Percentiles rank a stretch among this genome's conserved stretches.
These are phyloP conservation scores for Montipora foliosa DNA, from an alignment of 64 coral and sea anemone genomes.

Conservation along the genomic window DNA sequence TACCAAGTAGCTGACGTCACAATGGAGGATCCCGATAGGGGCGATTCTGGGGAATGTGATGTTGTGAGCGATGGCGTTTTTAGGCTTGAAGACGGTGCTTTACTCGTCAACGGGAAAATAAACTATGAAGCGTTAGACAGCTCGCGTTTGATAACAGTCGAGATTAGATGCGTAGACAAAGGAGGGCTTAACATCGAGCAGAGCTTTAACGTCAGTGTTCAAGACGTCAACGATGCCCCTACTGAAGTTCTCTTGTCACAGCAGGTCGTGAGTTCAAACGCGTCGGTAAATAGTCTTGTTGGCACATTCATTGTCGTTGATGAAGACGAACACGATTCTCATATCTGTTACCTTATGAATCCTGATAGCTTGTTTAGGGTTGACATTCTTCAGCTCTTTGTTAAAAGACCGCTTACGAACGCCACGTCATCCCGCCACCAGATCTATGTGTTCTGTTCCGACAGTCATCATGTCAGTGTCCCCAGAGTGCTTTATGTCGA, in stretches of 20 bases:
- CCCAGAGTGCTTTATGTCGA: slow-evolving; percentile 73
- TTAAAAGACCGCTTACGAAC: slow-evolving; percentile 62
- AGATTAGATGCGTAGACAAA: slow-evolving; percentile 67
- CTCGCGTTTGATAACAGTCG: slow-evolving; percentile 57
- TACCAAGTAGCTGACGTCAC: slow-evolving; percentile 64
- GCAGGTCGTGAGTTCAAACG: slow-evolving; percentile 65
- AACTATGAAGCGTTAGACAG: slow-evolving; percentile 71
- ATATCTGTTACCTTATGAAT: slow-evolving; percentile 65
- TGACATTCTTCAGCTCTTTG: slow-evolving; percentile 59
- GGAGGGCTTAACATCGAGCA: slow-evolving; percentile 54
- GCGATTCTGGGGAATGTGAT: slow-evolving; percentile 57
- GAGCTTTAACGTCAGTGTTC: slow-evolving; percentile 63
- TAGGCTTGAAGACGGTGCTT: slow-evolving; percentile 25
- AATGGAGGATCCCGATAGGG: slow-evolving; percentile 65
- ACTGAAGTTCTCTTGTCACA: slow-evolving; percentile 64
- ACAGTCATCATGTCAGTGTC: slow-evolving; percentile 33
- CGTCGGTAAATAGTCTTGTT: slow-evolving; percentile 61
- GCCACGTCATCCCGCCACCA: slow-evolving; percentile 68
- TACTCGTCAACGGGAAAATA: slow-evolving; percentile 69
- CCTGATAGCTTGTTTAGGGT: slow-evolving; percentile 72
- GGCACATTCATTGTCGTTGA: slow-evolving; percentile 75
- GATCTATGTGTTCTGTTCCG: slow-evolving; percentile 61
- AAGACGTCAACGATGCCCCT: slow-evolving; percentile 75
- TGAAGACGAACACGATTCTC: slow-evolving; percentile 62
- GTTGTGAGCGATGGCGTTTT: slow-evolving; percentile 61